Conservation (phyloP, 2,888 invertebrate genomes). For the Therioaphis trifolii region DNA sequence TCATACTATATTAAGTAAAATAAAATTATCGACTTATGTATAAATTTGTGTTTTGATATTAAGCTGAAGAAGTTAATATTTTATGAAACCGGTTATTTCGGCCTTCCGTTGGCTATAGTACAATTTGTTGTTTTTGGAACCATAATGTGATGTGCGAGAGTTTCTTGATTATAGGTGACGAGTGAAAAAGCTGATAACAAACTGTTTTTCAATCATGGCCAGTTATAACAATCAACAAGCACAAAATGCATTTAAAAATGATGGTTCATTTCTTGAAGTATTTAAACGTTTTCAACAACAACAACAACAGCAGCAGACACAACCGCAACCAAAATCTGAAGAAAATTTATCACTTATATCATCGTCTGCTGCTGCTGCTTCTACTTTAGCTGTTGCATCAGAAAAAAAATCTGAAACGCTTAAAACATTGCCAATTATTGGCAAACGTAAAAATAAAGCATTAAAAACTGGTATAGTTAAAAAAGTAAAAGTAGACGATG, state of each 20-base stretch:
- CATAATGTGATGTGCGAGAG: constrained; percentile 66
- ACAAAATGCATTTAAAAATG: constrained; percentile 83
- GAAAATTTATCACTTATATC: constrained; percentile 36
- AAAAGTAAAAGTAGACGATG: constrained; percentile 79
- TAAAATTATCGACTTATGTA: background rate
- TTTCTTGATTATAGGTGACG: constrained; percentile 66
- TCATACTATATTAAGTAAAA: background rate
- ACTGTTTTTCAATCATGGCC: constrained; percentile 35
- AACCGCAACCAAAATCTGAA: constrained; percentile 37
- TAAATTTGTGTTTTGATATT: constrained; percentile 20
- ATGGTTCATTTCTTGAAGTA: constrained; percentile 90
- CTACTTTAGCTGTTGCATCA: constrained; percentile 5
- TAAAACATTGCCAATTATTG: constrained; percentile 72
- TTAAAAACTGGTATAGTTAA: constrained; percentile 91
- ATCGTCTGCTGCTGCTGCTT: background rate
- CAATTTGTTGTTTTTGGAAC: constrained; percentile 54
- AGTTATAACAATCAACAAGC: constrained; percentile 66
- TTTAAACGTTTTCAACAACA: constrained; percentile 87
- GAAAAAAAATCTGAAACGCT: constrained; percentile 67
- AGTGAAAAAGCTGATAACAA: constrained; percentile 65
- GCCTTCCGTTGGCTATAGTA: constrained; percentile 44
- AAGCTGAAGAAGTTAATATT: constrained; percentile 7
- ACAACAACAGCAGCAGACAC: constrained; percentile 67
- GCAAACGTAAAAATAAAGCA: constrained; percentile 86
- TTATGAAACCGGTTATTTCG: constrained; percentile 18